Base-by-base conservation (phyloP, 2,888 invertebrate genomes). In the Nephrocerus scutellatus region DNA sequence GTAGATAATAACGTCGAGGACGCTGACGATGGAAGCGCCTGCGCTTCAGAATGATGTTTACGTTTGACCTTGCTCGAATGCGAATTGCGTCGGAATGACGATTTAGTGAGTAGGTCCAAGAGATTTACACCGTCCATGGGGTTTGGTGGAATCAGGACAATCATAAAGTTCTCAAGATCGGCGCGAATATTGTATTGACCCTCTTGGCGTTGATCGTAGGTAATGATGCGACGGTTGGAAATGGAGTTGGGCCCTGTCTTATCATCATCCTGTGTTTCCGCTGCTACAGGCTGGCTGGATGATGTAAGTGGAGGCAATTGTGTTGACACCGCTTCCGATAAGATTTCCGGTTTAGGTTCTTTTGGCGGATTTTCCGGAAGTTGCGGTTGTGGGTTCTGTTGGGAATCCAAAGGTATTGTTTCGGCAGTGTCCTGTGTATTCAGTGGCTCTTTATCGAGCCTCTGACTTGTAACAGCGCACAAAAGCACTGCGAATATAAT, bases 121-220 rank as follows among this genome's bases (percentile, higher is more conserved):
- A 68, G 37, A 40, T 52, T 57, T 2, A 60, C 47, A 1, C 59
- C 58, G 13, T 61, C 61, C 20, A 54, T 47, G 2, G 62, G 54
- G 19, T 57, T 60, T 4, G 76, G 75, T 15, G 79, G 67, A 1
- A 79, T 75, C n/a, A 84, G 62, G 18, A 87, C 62, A 34, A 87
- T 66, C 47, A 85, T 70, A 47, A 86, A 75, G 56, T 87, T 85
- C 48, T 84, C 79, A 8, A 87, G 66, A 59, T 84, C 81, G 1
- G 83, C 81, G 34, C 79, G 74, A 9, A 84, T 73, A 63, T 88
- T 85, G 46, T 74, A 60, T 3, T 80, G 76, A n/a, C 87, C 86
- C 39, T 84, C 80, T 62, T 87, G 86, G 1, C 83, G 73, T 57
- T 85, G 83, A 61, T 87, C 68, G 31, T 63, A 68, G 5, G 60